Evolutionary conservation across 2,113 vertebrate species (phyloP).

Genomic region (Sturnus vulgaris): DNA sequence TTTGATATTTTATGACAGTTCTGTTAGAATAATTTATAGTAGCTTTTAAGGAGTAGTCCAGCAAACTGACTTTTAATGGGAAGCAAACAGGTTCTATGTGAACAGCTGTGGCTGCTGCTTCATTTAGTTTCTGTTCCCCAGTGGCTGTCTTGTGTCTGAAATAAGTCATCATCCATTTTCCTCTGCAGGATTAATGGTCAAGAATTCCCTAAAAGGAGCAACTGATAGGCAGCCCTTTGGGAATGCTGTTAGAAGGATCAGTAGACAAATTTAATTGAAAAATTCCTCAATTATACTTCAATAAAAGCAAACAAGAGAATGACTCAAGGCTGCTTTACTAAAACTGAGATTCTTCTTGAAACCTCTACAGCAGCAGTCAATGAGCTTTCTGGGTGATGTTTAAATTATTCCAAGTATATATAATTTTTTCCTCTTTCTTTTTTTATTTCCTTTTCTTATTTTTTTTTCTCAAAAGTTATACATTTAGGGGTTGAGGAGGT

Average conservation of each 20-base stretch:
- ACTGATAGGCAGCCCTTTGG: neutral
- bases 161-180: neutral
- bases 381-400: neutral
- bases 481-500: neutral
- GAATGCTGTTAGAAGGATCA: neutral
- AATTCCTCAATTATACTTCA: neutral
- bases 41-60: neutral
- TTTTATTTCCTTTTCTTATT: neutral
- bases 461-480: neutral
- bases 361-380: neutral
- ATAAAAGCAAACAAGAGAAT: neutral
- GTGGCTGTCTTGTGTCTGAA: neutral
- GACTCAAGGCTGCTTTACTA: neutral
- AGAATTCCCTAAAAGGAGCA: neutral
- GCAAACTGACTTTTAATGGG: neutral
- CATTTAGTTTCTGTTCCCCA: neutral
- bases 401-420: neutral
- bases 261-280: neutral
- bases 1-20: neutral
- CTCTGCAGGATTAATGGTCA: neutral
- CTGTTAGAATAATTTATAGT: neutral
- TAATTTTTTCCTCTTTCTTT: fast-evolving
- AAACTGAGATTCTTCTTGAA: neutral
- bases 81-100: neutral
- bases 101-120: neutral